Percentiles rank a stretch among this genome's conserved stretches.
These are phyloP conservation scores for Dryomyza anilis DNA, from an alignment of 2,888 invertebrate genomes.

Conservation along the genomic window DNA sequence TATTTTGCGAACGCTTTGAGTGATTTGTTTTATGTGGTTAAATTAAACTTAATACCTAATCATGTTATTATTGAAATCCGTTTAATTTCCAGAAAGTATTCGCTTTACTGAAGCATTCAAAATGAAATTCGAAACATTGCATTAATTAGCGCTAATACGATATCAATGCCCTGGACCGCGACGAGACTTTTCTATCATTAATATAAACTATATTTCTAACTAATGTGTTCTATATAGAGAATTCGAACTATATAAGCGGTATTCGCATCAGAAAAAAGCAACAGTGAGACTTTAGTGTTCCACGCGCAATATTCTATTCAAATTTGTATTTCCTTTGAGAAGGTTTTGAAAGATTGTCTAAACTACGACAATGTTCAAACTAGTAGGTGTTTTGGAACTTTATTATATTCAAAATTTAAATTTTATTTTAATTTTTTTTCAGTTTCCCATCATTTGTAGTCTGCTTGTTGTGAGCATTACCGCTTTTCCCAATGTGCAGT, in stretches of 20 bases:
- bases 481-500: neutral
- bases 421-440: no score
- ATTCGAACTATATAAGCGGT: no score
- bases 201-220: no score
- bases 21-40: neutral
- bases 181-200: no score
- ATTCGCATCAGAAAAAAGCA: no score
- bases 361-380: slow-evolving; percentile 7
- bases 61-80: no score
- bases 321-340: no score
- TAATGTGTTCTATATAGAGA: no score
- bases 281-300: no score
- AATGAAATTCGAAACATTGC: neutral
- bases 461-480: neutral
- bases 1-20: no score
- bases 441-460: neutral
- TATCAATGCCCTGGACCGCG: slow-evolving; percentile 1
- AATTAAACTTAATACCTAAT: neutral
- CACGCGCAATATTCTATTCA: no score
- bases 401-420: no score
- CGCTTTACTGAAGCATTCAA: slow-evolving; percentile 5
- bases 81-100: neutral
- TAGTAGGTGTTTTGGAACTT: neutral
- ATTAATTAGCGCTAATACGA: neutral
- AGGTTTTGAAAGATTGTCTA: slow-evolving; percentile 3